phyloP scores from a whole-genome alignment of 2,888 invertebrate species.

The Aethes cnicana region DNA sequence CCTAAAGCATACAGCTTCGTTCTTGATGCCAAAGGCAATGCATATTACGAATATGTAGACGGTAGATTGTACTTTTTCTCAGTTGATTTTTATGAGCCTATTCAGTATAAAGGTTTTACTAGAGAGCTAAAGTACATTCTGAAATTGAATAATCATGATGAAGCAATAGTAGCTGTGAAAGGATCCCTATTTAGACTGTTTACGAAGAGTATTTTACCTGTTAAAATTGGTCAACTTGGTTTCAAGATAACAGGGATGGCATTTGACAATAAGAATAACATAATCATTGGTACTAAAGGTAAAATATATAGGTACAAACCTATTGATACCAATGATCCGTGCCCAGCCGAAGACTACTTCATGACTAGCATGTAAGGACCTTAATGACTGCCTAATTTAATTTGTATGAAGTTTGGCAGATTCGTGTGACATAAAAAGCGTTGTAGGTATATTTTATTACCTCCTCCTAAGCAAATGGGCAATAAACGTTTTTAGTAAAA shows the following conservation, averaged over 20 bases:
- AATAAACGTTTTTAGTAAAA: too few species aligned
- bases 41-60: constrained; percentile 70
- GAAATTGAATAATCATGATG: constrained; percentile 63
- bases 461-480: too few species aligned
- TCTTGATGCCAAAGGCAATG: constrained; percentile 64
- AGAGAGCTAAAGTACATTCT: constrained; percentile 70
- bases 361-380: constrained; percentile 61
- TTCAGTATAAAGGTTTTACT: constrained; percentile 73
- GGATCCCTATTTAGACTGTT: constrained; percentile 62
- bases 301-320: constrained; percentile 73
- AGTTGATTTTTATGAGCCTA: constrained; percentile 62
- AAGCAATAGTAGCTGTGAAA: constrained; percentile 69
- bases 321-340: constrained; percentile 63
- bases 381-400: too few species aligned
- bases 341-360: constrained; percentile 72
- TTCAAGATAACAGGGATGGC: constrained; percentile 71
- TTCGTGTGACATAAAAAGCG: too few species aligned
- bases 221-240: constrained; percentile 66
- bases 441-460: too few species aligned
- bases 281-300: constrained; percentile 71
- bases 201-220: constrained; percentile 62
- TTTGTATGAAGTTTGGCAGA: too few species aligned
- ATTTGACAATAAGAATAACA: constrained; percentile 67
- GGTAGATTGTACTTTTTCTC: constrained; percentile 71
- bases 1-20: constrained; percentile 71